Base-by-base conservation (phyloP, 2,797 vertebrate species). In the Heliangelus exortis region DNA sequence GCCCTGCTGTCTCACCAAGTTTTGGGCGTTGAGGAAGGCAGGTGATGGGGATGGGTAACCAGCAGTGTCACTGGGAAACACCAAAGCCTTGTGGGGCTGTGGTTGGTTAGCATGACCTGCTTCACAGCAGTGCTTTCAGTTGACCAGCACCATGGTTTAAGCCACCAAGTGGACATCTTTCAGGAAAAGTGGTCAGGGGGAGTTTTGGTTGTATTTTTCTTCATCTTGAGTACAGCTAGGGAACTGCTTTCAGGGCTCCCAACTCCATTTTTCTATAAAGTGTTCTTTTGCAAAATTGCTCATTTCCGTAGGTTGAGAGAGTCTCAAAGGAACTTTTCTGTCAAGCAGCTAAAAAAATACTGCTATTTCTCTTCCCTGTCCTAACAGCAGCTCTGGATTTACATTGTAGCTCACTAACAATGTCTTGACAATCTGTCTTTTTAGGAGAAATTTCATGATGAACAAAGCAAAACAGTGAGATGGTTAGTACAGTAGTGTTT, bases 261-360 rank as follows among this genome's bases (percentile, higher is more conserved):
- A 74, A 25, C 61, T 90, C 79, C 6, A 1, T 82, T 94, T 89
- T 63, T 74, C 74, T 86, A 51, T 76, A 90, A 93, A 92, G 74
- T 48, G 77, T 7, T 68, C 69, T 91, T 95, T 85, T 86, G 83
- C 77, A 94, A 94, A 95, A 93, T 80, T 59, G 92, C 84, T 94
- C 20, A 31, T 91, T 95, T 95, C 87, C 15, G 68, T 91, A 91
- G 68, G 84, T 92, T 94, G 74, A 76, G 25, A 88, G 83, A 53
- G 59, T 92, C 92, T 92, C 96, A 93, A 87, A 96, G 90, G 89
- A 87, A 75, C 94, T 90, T 92, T 55, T 57, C 87, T 80, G 72
- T 88, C 79, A 91, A 61, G 79, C 71, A 55, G 62, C 71, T 87
- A 41, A 57, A 62, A 81, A 92, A 78, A 47, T 80, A 76, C 51